phyloP scores from a whole-genome alignment of 2,888 invertebrate species.

The Osedax frankpressi region DNA sequence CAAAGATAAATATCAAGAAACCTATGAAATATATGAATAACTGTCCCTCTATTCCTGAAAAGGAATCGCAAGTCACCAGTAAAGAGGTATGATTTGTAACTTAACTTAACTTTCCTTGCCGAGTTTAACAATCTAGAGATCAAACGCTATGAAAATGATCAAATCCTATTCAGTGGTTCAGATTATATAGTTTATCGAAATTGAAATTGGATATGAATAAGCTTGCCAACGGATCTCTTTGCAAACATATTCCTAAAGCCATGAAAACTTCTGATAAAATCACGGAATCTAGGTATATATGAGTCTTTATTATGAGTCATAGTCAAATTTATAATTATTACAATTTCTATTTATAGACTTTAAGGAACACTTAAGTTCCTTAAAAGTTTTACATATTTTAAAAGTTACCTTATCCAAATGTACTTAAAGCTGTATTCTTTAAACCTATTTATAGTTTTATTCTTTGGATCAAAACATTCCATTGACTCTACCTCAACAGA shows the following conservation, averaged over 20 bases:
- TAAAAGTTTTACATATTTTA: too few species aligned
- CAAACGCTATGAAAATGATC: too few species aligned
- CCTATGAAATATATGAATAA: slow-evolving; percentile 36
- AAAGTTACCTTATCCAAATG: too few species aligned
- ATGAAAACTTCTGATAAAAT: slow-evolving; percentile 38
- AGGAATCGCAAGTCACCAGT: slow-evolving; percentile 41
- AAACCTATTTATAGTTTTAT: too few species aligned
- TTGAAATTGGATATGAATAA: slow-evolving; percentile 42
- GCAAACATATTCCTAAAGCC: slow-evolving; percentile 39
- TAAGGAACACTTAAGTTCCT: too few species aligned
- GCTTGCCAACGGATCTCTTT: slow-evolving; percentile 43
- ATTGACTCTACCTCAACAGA: slow-evolving; percentile 31
- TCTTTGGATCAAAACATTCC: too few species aligned
- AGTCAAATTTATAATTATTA: too few species aligned
- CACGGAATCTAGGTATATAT: slow-evolving; percentile 40
- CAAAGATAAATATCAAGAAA: slow-evolving; percentile 36
- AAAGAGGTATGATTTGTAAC: slow-evolving; percentile 41
- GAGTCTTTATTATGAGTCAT: too few species aligned
- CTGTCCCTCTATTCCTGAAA: slow-evolving; percentile 36
- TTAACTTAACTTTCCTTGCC: too few species aligned
- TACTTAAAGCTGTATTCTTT: too few species aligned
- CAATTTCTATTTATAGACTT: too few species aligned
- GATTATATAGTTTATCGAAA: slow-evolving; percentile 39
- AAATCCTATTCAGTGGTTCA: slow-evolving; percentile 34
- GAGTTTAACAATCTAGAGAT: too few species aligned